Evolutionary conservation across 1,140 invertebrate species (phyloP).

Genomic region (Cydia fagiglandana): DNA sequence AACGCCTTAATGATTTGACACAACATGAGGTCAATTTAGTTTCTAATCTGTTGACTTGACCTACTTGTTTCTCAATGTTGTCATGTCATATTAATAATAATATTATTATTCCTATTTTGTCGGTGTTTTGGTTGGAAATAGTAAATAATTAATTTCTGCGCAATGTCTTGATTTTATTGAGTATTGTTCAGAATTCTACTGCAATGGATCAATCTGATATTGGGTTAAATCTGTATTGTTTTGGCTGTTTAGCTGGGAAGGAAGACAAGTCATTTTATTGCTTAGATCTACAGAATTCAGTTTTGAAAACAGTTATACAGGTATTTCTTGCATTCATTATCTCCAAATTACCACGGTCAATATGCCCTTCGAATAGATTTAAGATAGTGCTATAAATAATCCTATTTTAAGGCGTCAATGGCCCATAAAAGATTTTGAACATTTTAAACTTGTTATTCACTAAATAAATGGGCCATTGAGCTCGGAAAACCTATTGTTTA

Average conservation of each 20-base stretch:
- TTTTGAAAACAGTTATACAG: conserved; percentile 44
- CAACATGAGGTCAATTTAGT: not conserved
- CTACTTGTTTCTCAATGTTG: not conserved
- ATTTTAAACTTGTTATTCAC: not conserved
- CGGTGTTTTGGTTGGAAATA: not conserved
- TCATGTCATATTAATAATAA: not conserved
- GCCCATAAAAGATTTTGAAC: not conserved
- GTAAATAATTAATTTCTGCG: not conserved
- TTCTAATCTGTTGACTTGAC: conserved; percentile 3
- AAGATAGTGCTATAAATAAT: too few species aligned
- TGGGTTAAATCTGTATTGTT: conserved; percentile 39
- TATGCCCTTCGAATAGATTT: too few species aligned
- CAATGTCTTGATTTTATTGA: not conserved
- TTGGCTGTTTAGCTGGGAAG: conserved; percentile 43
- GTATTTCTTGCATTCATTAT: conserved; percentile 32
- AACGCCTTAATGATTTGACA: not conserved
- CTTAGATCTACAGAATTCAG: conserved; percentile 43
- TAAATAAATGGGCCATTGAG: too few species aligned
- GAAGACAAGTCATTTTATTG: conserved; percentile 40
- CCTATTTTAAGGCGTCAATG: too few species aligned
- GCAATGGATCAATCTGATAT: conserved; percentile 24
- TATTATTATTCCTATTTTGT: not conserved
- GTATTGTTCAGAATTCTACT: not conserved
- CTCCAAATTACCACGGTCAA: too few species aligned
- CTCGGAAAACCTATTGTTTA: too few species aligned